phyloP scores from a whole-genome alignment of 2,113 vertebrate genomes.

The Malurus cyaneus region DNA sequence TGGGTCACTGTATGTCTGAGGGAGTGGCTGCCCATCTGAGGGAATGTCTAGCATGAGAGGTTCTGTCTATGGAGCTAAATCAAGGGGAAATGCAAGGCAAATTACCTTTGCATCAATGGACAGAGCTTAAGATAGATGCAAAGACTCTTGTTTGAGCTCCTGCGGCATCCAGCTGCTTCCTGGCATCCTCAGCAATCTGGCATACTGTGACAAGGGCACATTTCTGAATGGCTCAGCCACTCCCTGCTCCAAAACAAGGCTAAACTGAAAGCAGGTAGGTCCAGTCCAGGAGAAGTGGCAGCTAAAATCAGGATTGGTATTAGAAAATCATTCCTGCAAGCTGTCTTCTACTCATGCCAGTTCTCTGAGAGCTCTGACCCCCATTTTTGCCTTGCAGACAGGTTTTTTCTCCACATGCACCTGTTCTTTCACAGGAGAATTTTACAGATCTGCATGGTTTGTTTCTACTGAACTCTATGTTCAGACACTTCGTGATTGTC shows the following conservation, averaged over 20 bases:
- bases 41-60: not conserved
- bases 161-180: not conserved
- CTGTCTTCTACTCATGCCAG: not conserved
- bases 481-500: not conserved
- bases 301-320: not conserved
- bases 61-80: not conserved
- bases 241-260: not conserved
- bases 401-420: not conserved
- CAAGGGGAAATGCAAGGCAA: not conserved
- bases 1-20: not conserved
- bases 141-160: not conserved
- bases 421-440: not conserved
- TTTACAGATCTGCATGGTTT: not conserved
- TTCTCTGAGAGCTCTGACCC: not conserved
- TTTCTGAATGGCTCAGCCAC: not conserved
- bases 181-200: not conserved
- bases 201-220: not conserved
- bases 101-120: not conserved
- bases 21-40: not conserved
- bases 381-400: not conserved
- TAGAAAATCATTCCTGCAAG: not conserved
- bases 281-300: not conserved
- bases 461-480: not conserved
- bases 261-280: not conserved
- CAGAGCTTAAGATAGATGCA: not conserved